A percentile compares a stretch with the other conserved stretches of the same genome.
Conservation (phyloP, 2,888 invertebrate genomes). For the Dendrolimus pini region DNA sequence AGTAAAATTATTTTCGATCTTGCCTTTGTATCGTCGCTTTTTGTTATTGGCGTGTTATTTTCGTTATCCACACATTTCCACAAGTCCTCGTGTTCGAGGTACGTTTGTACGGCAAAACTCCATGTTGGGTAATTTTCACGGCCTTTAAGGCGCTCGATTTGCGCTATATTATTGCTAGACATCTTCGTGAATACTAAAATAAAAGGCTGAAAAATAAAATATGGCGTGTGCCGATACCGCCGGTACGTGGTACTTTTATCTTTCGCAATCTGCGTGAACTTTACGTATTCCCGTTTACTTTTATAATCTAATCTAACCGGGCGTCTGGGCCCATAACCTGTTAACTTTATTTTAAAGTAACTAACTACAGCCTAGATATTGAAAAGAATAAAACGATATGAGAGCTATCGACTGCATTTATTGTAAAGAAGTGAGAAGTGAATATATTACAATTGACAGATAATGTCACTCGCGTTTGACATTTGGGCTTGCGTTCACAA, state of each 20-base stretch:
- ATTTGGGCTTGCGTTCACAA: no score
- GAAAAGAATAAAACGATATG: no score
- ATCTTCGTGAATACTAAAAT: background rate
- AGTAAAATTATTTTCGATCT: conserved; percentile 9
- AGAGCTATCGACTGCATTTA: no score
- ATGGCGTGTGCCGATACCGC: background rate
- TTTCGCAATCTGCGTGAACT: background rate
- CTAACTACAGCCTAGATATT: no score
- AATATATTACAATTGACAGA: no score
- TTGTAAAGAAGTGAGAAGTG: no score
- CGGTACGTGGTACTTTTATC: no score
- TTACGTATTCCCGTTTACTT: background rate
- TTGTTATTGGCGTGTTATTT: conserved; percentile 1
- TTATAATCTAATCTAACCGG: background rate
- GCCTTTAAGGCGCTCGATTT: conserved; percentile 3
- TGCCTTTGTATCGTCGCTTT: conserved; percentile 1
- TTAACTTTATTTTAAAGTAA: no score
- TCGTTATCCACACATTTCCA: conserved; percentile 6
- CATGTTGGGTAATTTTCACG: conserved; percentile 12
- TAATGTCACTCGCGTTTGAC: no score
- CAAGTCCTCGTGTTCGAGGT: conserved; percentile 12
- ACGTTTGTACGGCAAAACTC: conserved; percentile 13
- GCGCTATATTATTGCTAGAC: background rate
- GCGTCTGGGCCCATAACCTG: conserved; percentile 3
- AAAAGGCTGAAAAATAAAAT: background rate